Evolutionary conservation across 2,797 vertebrate genomes (phyloP), one percentile per base, ranked within the genome.

Genomic region (Emys orbicularis): DNA sequence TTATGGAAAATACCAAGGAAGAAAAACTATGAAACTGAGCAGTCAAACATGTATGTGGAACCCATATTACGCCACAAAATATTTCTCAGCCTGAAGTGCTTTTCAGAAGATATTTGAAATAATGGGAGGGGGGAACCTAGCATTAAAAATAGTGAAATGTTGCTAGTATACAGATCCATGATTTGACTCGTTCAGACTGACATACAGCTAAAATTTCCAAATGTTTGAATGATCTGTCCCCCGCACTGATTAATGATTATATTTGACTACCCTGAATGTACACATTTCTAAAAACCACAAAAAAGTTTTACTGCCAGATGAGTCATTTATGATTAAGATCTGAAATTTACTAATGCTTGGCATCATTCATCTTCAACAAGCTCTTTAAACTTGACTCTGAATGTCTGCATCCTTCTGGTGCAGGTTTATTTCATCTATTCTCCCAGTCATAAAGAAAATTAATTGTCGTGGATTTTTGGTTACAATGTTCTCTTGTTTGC

Each of bases 291-390:
- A 54, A 77, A 87, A 87, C 77, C 61, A 77, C 37, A 54, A 74
- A 92, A 19, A 88, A 44, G 54, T 84, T 83, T 61, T 74, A 76
- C 72, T 91, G 81, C 90, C 23, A 57, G 21, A 41, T 95, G 92
- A 95, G 85, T 93, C 86, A 93, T 34, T 84, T 81, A 12, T 74
- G 81, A 83, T 84, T 91, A 85, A 92, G 83, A 15, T 79, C 87
- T 91, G 80, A 86, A 83, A 83, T 82, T 52, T 91, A 53, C 53
- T 49, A 68, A 4, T 90, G 56, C 77, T 95, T 93, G 90, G 4
- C 89, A 23, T 88, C 41, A 2, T 90, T 93, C 54, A 85, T 82
- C 77, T 83, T 86, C 11, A 9, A 50, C 61, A 85, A 44, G 53
- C 84, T 95, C 53, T 81, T 83, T 77, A 61, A 49, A 18, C 34